These are phyloP conservation scores for Megalonaias nervosa DNA, from an alignment of 1,140 invertebrate genomes.

Conservation along the genomic window DNA sequence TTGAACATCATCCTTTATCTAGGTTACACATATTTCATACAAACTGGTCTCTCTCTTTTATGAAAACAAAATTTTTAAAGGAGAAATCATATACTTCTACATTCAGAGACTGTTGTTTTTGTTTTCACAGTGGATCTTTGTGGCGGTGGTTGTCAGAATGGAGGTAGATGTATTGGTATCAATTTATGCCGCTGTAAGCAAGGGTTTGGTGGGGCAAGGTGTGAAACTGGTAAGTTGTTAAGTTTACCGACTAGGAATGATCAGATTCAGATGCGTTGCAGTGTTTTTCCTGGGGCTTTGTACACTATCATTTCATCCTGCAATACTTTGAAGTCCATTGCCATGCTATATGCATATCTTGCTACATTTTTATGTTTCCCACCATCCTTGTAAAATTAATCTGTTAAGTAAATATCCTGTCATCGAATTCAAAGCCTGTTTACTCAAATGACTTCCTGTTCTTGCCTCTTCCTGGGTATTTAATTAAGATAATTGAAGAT, in stretches of 20 bases:
- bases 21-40: background rate
- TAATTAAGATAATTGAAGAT: no score
- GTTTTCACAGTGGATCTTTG: slow-evolving; percentile 79
- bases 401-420: background rate
- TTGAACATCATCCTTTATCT: background rate
- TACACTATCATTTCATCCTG: no score
- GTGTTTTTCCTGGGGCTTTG: no score
- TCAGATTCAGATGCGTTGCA: background rate
- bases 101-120: background rate
- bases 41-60: background rate
- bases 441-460: background rate
- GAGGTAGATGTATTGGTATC: slow-evolving; percentile 87
- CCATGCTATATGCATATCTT: no score
- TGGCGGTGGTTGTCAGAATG: slow-evolving; percentile 84
- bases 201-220: slow-evolving; percentile 86
- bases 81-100: no score
- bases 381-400: no score
- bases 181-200: slow-evolving; percentile 89
- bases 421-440: no score
- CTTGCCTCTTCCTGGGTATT: background rate
- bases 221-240: slow-evolving; percentile 80
- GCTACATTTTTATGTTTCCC: no score
- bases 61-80: background rate
- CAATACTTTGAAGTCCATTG: no score
- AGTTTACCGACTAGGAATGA: background rate